phyloP scores from a whole-genome alignment of 2,888 invertebrate genomes.

The Drosophila greeni region DNA sequence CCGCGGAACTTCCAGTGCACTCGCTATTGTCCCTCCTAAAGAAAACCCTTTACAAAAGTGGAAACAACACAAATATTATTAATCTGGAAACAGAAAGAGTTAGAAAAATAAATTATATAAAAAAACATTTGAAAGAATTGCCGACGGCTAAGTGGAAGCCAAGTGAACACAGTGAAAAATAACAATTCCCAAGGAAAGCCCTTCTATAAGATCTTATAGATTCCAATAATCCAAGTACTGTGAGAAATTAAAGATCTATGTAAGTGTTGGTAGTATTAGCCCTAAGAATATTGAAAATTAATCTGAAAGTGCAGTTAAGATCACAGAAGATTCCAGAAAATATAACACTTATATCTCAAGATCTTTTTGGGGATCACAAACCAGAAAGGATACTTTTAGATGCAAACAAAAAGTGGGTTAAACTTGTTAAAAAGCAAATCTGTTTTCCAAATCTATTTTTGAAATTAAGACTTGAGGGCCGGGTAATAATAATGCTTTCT shows the following conservation, averaged over 20 bases:
- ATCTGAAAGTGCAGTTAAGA: neutral
- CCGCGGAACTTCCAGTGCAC: constrained; percentile 26
- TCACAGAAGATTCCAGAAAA: neutral
- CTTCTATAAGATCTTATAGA: neutral
- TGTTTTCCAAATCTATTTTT: neutral
- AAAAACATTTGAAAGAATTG: constrained; percentile 10
- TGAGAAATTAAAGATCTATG: constrained; percentile 14
- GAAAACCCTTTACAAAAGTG: neutral
- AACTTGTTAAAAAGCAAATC: neutral
- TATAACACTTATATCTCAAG: neutral
- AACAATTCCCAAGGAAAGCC: neutral
- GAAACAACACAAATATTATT: neutral
- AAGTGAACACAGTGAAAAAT: constrained; percentile 46
- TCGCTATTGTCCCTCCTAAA: neutral
- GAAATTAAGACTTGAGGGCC: neutral
- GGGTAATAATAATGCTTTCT: neutral
- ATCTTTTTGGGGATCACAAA: neutral
- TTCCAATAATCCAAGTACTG: neutral
- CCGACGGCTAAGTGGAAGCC: constrained; percentile 52
- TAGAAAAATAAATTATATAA: constrained; percentile 13
- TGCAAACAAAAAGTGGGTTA: neutral
- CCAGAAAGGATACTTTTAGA: neutral
- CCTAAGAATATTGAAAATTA: neutral
- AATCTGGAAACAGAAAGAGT: constrained; percentile 3
- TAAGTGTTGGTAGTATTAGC: constrained; percentile 13